phyloP scores from a whole-genome alignment of 2,797 vertebrate species.

The Sciurus vulgaris region DNA sequence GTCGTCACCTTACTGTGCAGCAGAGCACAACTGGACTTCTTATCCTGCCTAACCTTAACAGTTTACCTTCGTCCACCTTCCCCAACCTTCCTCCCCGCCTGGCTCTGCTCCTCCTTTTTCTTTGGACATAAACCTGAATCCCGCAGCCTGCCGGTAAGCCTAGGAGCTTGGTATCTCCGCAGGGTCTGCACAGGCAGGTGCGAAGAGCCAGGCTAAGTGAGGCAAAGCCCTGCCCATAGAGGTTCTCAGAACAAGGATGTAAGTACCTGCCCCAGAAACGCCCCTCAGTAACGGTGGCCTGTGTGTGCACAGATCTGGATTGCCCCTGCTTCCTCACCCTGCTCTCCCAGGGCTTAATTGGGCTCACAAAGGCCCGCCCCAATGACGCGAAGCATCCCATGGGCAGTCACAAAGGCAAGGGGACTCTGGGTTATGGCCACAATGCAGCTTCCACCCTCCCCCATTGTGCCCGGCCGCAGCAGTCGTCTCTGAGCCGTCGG shows the following conservation, averaged over 20 bases:
- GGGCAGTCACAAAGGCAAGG: conserved; percentile 76
- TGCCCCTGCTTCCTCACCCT: conserved; percentile 26
- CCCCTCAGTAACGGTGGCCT: not conserved
- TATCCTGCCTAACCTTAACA: too few species aligned
- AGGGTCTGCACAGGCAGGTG: not conserved
- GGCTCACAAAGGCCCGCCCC: conserved; percentile 74
- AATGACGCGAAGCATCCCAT: conserved; percentile 76
- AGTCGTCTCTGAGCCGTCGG: conserved; percentile 78
- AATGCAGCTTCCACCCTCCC: conserved; percentile 76
- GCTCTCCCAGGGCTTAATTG: conserved; percentile 45
- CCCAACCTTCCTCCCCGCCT: accelerated
- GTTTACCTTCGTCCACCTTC: not conserved
- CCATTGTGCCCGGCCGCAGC: conserved; percentile 79
- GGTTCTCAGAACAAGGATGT: accelerated
- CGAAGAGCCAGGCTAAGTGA: not conserved
- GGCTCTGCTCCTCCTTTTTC: not conserved
- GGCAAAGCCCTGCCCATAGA: accelerated
- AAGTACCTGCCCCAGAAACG: not conserved
- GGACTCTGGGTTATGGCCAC: conserved; percentile 65
- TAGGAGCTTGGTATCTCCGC: accelerated
- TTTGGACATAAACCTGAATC: not conserved
- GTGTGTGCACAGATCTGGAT: not conserved
- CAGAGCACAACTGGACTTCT: not conserved
- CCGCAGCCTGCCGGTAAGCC: not conserved
- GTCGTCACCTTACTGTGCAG: not conserved